These are phyloP conservation scores for Drosophila lutescens DNA, from an alignment of 2,888 invertebrate genomes.

Conservation along the genomic window DNA sequence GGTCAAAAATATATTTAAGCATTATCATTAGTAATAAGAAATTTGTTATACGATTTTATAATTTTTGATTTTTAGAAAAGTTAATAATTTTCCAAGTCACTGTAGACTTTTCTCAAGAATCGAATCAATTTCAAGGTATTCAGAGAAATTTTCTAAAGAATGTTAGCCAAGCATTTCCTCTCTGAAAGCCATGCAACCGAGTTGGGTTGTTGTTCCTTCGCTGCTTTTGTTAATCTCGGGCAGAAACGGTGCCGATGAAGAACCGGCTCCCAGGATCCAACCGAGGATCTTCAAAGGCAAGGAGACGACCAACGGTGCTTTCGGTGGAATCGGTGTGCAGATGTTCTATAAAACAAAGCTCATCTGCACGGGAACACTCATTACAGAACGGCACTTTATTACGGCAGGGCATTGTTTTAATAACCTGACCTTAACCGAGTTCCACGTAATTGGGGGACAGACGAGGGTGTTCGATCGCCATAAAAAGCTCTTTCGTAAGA, in stretches of 20 bases:
- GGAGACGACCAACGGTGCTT: not conserved
- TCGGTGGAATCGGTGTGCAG: not conserved
- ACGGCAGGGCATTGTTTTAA: not conserved
- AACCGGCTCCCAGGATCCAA: not conserved
- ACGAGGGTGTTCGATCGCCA: not conserved
- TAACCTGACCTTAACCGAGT: not conserved
- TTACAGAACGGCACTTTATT: not conserved
- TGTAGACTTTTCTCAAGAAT: not conserved
- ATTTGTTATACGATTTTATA: not conserved
- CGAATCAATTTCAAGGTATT: constrained; percentile 22
- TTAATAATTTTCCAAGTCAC: not conserved
- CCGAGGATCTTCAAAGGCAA: not conserved
- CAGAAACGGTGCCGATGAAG: not conserved
- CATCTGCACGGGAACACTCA: constrained; percentile 25
- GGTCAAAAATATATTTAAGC: no score
- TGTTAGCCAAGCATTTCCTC: not conserved
- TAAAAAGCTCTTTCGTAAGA: not conserved
- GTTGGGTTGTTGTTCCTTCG: not conserved
- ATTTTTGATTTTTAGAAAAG: no score
- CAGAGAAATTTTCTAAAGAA: not conserved
- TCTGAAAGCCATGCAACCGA: not conserved
- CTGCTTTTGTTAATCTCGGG: not conserved
- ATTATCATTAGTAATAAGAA: no score
- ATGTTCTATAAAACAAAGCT: not conserved
- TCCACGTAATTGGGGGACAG: not conserved